These are phyloP conservation scores for Orthosia gracilis DNA, from an alignment of 2,888 invertebrate species.

Conservation along the genomic window DNA sequence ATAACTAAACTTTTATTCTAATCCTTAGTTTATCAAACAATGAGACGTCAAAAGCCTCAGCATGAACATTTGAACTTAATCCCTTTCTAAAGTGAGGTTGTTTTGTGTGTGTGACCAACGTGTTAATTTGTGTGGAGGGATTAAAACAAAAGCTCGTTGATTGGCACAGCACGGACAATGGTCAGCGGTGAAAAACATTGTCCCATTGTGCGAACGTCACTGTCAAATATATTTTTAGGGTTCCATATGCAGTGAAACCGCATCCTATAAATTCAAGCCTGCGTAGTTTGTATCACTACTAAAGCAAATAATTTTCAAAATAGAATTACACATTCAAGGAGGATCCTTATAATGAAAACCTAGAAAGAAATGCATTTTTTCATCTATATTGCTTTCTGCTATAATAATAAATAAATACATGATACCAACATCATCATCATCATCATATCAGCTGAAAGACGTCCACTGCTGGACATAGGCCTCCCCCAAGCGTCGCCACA, in stretches of 20 bases:
- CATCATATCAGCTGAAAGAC: no score
- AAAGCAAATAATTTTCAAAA: no score
- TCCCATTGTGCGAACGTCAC: conserved; percentile 39
- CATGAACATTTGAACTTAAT: conserved; percentile 5
- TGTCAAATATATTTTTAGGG: conserved; percentile 33
- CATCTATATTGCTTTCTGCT: no score
- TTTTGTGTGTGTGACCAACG: conserved; percentile 25
- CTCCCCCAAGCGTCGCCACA: no score
- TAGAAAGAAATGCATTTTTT: no score
- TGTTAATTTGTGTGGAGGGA: conserved; percentile 43
- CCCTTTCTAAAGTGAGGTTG: conserved; percentile 33
- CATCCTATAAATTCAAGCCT: not conserved
- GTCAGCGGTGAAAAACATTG: conserved; percentile 33
- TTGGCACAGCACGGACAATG: conserved; percentile 42
- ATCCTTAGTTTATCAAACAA: conserved; percentile 2
- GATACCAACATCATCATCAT: no score
- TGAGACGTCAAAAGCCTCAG: conserved; percentile 11
- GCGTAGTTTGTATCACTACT: not conserved
- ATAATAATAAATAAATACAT: no score
- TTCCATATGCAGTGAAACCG: not conserved
- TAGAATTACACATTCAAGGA: no score
- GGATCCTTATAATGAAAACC: no score
- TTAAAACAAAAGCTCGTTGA: conserved; percentile 53
- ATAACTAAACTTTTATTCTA: not conserved
- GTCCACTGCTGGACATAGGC: no score